A percentile compares a stretch with the other conserved stretches of the same genome.
These are phyloP conservation scores for Alitta virens DNA, from an alignment of 2,888 invertebrate genomes.

Conservation along the genomic window DNA sequence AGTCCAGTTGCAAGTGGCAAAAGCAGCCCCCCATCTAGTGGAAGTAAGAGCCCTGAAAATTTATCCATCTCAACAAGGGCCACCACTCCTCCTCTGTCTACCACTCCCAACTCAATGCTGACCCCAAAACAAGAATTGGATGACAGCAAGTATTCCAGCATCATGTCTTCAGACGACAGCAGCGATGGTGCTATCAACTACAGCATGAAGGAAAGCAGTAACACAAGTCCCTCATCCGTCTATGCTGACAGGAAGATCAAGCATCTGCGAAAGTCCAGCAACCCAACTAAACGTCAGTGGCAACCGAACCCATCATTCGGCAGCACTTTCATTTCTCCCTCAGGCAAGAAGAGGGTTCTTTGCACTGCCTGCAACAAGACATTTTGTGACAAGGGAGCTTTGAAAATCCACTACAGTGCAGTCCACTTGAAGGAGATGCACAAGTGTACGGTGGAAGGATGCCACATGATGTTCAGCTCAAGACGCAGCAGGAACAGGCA, in stretches of 20 bases:
- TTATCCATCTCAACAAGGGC: conserved; percentile 12
- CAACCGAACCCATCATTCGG: conserved; percentile 54
- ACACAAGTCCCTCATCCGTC: neutral
- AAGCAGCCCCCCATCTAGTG: conserved; percentile 6
- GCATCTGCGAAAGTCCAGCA: conserved; percentile 56
- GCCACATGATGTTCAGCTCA: conserved; percentile 99
- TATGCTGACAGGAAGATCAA: conserved; percentile 34
- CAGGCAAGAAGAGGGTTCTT: conserved; percentile 86
- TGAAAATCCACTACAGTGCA: conserved; percentile 98
- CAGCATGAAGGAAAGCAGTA: conserved; percentile 25
- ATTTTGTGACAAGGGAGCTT: conserved; percentile 98
- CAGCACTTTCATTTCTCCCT: conserved; percentile 51
- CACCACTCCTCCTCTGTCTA: neutral
- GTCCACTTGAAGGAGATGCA: conserved; percentile 99
- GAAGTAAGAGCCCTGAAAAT: conserved; percentile 22
- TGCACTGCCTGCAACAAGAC: conserved; percentile 98
- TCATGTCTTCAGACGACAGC: conserved; percentile 38
- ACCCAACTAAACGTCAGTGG: conserved; percentile 59
- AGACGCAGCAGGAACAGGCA: conserved; percentile 92
- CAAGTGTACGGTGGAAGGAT: conserved; percentile 96
- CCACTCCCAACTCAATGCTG: conserved; percentile 1
- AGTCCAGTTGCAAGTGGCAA: conserved; percentile 19
- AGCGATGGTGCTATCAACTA: conserved; percentile 31
- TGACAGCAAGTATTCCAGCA: conserved; percentile 2
- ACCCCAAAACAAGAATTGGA: neutral